Base-by-base conservation (phyloP, 2,797 vertebrate species). In the Phrynocephalus guinanensis region DNA sequence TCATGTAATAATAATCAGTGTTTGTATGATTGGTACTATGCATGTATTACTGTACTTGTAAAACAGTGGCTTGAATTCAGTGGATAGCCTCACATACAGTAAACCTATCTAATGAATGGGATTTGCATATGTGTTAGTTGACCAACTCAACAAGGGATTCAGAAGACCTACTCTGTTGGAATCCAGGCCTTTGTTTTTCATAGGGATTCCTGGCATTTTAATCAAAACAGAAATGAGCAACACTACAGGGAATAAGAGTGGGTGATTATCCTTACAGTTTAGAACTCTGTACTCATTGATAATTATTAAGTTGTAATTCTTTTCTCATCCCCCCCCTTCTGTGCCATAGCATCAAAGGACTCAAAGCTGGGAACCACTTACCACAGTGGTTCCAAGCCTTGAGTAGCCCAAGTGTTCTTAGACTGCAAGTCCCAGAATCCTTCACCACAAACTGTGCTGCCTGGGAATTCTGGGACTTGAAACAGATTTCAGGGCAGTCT, bases 401-500 rank as follows among this genome's bases (percentile, higher is more conserved):
- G 9, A 11, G 10, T 56, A 56, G 13, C 52, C 52, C 52, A 56
- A 13, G 52, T 56, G 52, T 56, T 56, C 52, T 56, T 56, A 13
- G 52, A 56, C 52, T 56, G 52, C 52, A 56, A 56, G 11, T 56
- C 52, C 52, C 52, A 56, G 52, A 56, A 56, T 2, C 52, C 13
- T 56, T 13, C 52, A 56, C 52, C 52, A 56, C 52, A 10, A 56
- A 11, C 52, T 56, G 52, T 56, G 52, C 9, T 56, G 52, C 9
- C 52, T 13, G 13, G 52, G 13, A 13, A 10, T 56, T 56, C 11
- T 56, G 9, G 52, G 52, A 13, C 16, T 11, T 70, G 38, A 87
- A 77, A 38, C 66, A 15, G 71, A 82, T 91, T 89, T 38, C 87
- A 79, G 86, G 77, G 66, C 75, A 87, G 56, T 68, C 87, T 81